phyloP scores from a whole-genome alignment of 2,888 invertebrate genomes.

The Xanthia togata region DNA sequence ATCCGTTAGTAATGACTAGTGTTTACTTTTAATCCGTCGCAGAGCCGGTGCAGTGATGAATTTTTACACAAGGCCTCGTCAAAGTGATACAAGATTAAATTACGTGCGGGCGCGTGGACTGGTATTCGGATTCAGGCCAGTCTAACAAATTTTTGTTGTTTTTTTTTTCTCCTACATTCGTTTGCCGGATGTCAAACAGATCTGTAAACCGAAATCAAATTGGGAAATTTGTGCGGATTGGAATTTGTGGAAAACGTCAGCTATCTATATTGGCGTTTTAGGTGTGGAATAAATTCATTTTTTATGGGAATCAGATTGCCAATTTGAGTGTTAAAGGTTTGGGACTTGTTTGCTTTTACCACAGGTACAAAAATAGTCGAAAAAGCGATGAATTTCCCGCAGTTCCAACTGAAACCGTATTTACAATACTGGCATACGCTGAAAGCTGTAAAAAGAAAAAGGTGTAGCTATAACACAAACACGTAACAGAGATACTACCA shows the following conservation, averaged over 20 bases:
- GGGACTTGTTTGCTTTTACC: conserved; percentile 13
- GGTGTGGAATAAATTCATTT: conserved; percentile 48
- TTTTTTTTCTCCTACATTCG: conserved; percentile 78
- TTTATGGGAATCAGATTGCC: conserved; percentile 54
- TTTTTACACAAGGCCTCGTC: conserved; percentile 78
- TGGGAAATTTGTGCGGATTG: conserved; percentile 78
- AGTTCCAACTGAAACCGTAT: neutral
- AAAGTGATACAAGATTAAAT: conserved; percentile 86
- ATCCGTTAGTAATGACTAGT: conserved; percentile 52
- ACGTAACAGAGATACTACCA: neutral
- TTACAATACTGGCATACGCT: neutral
- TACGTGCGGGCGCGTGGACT: conserved; percentile 78
- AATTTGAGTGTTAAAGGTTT: conserved; percentile 37
- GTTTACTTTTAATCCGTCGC: conserved; percentile 69
- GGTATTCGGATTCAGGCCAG: conserved; percentile 68
- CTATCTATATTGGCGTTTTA: conserved; percentile 52
- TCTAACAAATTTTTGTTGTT: conserved; percentile 73
- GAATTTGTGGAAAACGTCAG: conserved; percentile 74
- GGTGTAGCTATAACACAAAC: neutral
- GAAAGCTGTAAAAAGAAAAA: neutral
- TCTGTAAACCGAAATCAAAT: conserved; percentile 84
- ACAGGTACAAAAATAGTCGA: neutral
- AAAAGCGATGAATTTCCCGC: neutral
- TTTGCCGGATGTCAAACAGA: conserved; percentile 85
- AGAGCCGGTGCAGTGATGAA: conserved; percentile 64